Evolutionary conservation across 2,113 vertebrate genomes (phyloP).

Genomic region (Oryzias curvinotus): DNA sequence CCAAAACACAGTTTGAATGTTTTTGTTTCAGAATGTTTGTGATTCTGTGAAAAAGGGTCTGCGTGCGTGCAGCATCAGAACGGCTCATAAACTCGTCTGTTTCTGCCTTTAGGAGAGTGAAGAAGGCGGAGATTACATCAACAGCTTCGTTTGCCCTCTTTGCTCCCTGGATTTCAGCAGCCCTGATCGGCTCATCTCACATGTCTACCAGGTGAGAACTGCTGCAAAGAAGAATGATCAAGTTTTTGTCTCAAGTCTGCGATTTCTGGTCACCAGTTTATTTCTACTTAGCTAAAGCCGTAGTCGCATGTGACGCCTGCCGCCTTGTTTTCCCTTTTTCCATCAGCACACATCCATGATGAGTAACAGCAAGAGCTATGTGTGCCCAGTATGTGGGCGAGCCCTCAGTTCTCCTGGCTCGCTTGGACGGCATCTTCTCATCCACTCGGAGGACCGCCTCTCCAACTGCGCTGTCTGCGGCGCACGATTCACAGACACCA

Average conservation of each 20-base stretch:
- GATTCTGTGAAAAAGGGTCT: too few species aligned
- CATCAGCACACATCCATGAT: slow-evolving; percentile 89
- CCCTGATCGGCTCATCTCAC: slow-evolving; percentile 91
- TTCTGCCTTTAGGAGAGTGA: slow-evolving; percentile 73
- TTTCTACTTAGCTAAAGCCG: slow-evolving; percentile 1
- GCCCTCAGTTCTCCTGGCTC: slow-evolving; percentile 95
- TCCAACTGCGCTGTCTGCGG: slow-evolving; percentile 98
- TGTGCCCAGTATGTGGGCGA: slow-evolving; percentile 95
- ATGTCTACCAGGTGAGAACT: slow-evolving; percentile 90
- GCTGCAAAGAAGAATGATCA: not conserved
- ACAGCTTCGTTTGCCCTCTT: slow-evolving; percentile 86
- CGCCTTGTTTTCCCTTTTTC: slow-evolving; percentile 12
- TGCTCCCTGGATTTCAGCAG: slow-evolving; percentile 91
- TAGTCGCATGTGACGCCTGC: not conserved
- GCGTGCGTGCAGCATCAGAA: too few species aligned
- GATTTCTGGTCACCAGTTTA: not conserved
- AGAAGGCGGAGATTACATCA: slow-evolving; percentile 65
- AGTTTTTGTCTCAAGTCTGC: not conserved
- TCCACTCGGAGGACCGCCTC: slow-evolving; percentile 95
- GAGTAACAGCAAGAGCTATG: slow-evolving; percentile 91
- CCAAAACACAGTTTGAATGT: too few species aligned
- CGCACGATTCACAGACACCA: slow-evolving; percentile 90
- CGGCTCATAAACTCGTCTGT: slow-evolving; percentile 13
- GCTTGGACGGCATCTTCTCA: slow-evolving; percentile 93
- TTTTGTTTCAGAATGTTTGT: too few species aligned